These are phyloP conservation scores for Caenorhabditis uteleia DNA, from an alignment of 2,888 invertebrate genomes.

Conservation along the genomic window DNA sequence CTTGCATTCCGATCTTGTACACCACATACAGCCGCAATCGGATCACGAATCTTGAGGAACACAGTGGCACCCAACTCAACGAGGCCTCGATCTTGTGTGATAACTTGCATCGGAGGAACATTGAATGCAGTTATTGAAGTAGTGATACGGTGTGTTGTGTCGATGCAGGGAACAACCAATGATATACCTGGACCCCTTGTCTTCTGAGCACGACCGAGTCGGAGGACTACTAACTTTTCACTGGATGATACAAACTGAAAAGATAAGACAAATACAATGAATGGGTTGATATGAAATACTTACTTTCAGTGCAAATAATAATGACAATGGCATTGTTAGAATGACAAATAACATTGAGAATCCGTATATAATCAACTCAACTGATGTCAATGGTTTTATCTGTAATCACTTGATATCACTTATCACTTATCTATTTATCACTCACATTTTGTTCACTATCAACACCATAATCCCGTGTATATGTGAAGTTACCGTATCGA, in stretches of 20 bases:
- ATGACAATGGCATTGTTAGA: conserved; percentile 64
- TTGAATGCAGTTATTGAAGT: conserved; percentile 71
- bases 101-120: conserved; percentile 72
- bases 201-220: conserved; percentile 64
- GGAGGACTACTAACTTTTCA: conserved; percentile 66
- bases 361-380: conserved; percentile 43
- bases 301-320: conserved; percentile 64
- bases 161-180: conserved; percentile 71
- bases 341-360: conserved; percentile 54
- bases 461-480: conserved; percentile 30
- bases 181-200: conserved; percentile 69
- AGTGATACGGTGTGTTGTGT: conserved; percentile 69
- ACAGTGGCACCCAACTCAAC: conserved; percentile 72
- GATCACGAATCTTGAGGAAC: conserved; percentile 70
- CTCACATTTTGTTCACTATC: conserved; percentile 35
- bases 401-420: background rate
- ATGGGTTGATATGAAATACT: conserved; percentile 4
- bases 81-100: conserved; percentile 71
- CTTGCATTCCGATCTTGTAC: conserved; percentile 71
- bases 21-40: conserved; percentile 70
- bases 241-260: conserved; percentile 62
- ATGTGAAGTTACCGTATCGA: conserved; percentile 45
- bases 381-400: conserved; percentile 8
- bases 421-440: background rate
- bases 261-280: background rate